A percentile compares a stretch with the other conserved stretches of the same genome.
Evolutionary conservation across 2,888 invertebrate species (phyloP).

Genomic region (Achlya flavicornis): DNA sequence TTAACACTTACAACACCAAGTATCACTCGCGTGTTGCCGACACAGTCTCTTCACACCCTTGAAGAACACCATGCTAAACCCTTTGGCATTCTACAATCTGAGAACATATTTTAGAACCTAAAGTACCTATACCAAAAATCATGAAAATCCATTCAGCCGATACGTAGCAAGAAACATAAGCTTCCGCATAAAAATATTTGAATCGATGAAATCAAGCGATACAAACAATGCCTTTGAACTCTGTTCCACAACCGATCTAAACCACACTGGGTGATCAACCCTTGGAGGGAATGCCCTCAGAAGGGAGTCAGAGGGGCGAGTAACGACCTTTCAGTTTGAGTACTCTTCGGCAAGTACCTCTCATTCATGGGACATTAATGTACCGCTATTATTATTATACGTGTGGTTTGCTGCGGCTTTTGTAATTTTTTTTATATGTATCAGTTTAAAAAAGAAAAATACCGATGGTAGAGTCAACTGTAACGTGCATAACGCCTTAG

Average conservation of each 20-base stretch:
- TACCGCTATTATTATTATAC: not conserved
- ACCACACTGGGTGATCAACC: not conserved
- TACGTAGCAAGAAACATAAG: too few relatives aligned
- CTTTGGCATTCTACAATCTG: too few relatives aligned
- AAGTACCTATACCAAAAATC: too few relatives aligned
- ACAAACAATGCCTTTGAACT: not conserved
- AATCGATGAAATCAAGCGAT: not conserved
- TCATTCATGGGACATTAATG: not conserved
- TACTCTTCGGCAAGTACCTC: not conserved
- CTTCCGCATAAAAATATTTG: not conserved
- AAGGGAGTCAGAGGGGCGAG: constrained; percentile 2
- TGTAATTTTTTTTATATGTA: not conserved
- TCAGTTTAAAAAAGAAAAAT: too few relatives aligned
- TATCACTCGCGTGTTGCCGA: too few relatives aligned
- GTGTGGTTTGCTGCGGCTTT: not conserved
- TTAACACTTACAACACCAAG: too few relatives aligned
- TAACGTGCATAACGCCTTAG: too few relatives aligned
- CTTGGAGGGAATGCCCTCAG: not conserved
- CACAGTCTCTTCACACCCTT: too few relatives aligned
- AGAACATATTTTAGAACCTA: too few relatives aligned
- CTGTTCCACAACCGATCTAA: not conserved
- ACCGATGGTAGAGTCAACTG: too few relatives aligned
- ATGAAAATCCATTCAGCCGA: too few relatives aligned
- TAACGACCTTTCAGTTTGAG: constrained; percentile 3
- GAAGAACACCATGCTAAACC: too few relatives aligned